phyloP scores from a whole-genome alignment of 2,888 invertebrate species.

The Pristionchus japonicus region DNA sequence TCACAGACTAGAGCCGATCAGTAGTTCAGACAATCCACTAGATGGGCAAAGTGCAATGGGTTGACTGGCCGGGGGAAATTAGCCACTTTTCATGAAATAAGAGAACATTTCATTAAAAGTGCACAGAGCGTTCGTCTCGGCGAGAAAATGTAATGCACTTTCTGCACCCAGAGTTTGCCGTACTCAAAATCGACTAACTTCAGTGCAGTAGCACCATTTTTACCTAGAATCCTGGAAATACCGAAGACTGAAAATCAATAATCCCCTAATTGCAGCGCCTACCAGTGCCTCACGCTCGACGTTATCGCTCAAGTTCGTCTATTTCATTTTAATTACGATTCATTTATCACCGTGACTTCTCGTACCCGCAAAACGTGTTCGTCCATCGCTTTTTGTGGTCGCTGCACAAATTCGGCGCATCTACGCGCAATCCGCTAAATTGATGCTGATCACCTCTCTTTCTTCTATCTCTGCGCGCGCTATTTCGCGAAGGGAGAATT shows the following conservation, averaged over 20 bases:
- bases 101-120: not conserved
- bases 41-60: not conserved
- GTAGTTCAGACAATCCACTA: not conserved
- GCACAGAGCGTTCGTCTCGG: too few species aligned
- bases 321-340: not conserved
- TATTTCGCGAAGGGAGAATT: not conserved
- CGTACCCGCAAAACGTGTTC: not conserved
- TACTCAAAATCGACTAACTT: too few species aligned
- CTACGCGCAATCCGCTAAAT: not conserved
- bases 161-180: not conserved
- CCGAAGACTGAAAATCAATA: not conserved
- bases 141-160: too few species aligned
- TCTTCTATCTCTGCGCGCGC: not conserved
- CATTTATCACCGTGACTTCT: not conserved
- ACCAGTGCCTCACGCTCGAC: slow-evolving; percentile 44
- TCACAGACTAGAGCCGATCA: not conserved
- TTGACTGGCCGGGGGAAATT: not conserved
- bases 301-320: slow-evolving; percentile 36
- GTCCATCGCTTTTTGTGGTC: too few species aligned
- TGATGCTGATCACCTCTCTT: slow-evolving; percentile 17
- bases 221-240: not conserved
- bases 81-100: too few species aligned
- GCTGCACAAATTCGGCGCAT: not conserved
- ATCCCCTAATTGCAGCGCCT: slow-evolving; percentile 38
- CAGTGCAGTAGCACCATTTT: too few species aligned